Percentiles rank a stretch among this genome's conserved stretches.
Evolutionary conservation across 2,797 vertebrate species (phyloP).

Genomic region (Myripristis jacobus): DNA sequence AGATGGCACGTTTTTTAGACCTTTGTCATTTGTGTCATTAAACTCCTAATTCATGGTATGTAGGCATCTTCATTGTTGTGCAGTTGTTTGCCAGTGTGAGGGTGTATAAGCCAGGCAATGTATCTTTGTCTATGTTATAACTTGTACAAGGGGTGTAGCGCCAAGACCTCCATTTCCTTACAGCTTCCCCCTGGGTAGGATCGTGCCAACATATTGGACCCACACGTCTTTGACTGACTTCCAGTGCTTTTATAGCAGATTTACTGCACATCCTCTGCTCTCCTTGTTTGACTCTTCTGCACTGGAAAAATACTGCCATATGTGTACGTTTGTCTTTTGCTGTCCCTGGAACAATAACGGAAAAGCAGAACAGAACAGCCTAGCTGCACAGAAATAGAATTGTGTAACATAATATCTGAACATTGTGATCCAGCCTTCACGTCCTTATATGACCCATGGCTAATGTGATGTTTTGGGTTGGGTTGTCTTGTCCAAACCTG

Average conservation of each 20-base stretch:
- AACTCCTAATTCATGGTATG: not conserved
- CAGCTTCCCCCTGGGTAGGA: conserved; percentile 26
- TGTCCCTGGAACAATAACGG: conserved; percentile 35
- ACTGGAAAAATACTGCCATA: conserved; percentile 74
- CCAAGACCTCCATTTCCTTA: conserved; percentile 36
- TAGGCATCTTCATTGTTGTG: conserved; percentile 11
- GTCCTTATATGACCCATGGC: not conserved
- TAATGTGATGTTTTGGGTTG: conserved; percentile 25
- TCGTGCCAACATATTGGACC: conserved; percentile 38
- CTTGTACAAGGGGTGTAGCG: conserved; percentile 41
- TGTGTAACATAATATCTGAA: conserved; percentile 72
- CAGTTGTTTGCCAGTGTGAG: conserved; percentile 11
- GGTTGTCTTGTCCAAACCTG: conserved; percentile 7
- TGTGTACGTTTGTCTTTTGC: conserved; percentile 58
- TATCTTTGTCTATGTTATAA: conserved; percentile 39
- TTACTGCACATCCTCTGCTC: conserved; percentile 61
- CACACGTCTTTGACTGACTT: conserved; percentile 46
- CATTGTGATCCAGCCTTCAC: conserved; percentile 53
- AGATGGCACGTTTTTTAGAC: not conserved
- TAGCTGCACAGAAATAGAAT: conserved; percentile 69
- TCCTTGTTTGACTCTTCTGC: conserved; percentile 61
- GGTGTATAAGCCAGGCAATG: conserved; percentile 30
- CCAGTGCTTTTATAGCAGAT: conserved; percentile 62
- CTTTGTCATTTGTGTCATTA: not conserved
- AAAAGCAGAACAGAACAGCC: conserved; percentile 68